Base-by-base conservation (phyloP, 2,797 vertebrate genomes). In the Amniataba percoides region DNA sequence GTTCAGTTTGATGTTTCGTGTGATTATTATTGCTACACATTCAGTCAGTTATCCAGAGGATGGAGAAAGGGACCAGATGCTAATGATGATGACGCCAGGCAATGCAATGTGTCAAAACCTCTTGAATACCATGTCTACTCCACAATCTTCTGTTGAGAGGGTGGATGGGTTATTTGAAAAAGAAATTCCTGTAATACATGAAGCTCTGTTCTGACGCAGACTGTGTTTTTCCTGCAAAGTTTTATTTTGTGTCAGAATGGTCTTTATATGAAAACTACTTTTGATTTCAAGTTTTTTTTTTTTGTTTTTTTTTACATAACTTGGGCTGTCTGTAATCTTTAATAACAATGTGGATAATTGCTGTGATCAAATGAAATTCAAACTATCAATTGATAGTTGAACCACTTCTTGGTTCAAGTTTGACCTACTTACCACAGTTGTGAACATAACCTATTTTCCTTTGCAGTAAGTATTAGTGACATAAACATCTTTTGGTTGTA, bases 21-120 rank as follows among this genome's bases (percentile, higher is more conserved):
- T 71, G 66, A 81, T 87, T 71, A 82, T 77, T 80, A 56, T 61
- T 16, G 18, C 65, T 49, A 16, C 21, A 66, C 56, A 59, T 48
- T 34, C n/a, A 58, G 40, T 66, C 57, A 15, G 34, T 57, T 79
- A 67, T 73, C 45, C 40, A 72, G 70, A 81, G 46, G 34, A 81
- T 18, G 45, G 7, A 58, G 10, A 58, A 49, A 58, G 31, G 40
- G 43, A 19, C 39, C n/a, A 42, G 27, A 74, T 73, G 53, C 66
- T 75, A 27, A 27, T 55, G 45, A 55, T 66, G 48, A 71, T 52
- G 64, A 62, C 48, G 56, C 56, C 16, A 62, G 51, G 49, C 21
- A 31, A 4, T 14, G 39, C 73, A 67, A 34, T 36, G 59, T 73
- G 39, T 65, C 55, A 74, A 25, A 71, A 62, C 2, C 31, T 62